Conservation (phyloP, 1,140 invertebrate species). For the Orchesella cincta region DNA sequence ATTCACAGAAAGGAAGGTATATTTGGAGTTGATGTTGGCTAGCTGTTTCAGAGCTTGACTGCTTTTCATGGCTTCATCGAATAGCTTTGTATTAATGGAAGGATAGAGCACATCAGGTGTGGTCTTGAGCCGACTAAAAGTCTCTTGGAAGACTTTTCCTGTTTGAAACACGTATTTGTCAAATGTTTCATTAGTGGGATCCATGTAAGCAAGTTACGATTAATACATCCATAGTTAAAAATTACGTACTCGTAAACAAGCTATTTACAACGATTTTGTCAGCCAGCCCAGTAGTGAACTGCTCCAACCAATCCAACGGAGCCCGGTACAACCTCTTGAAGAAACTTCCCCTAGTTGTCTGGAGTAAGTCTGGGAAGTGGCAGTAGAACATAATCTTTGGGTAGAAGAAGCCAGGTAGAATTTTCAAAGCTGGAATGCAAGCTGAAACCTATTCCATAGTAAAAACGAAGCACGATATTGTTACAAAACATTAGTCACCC, state of each 20-base stretch:
- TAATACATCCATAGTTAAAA: conserved; percentile 27
- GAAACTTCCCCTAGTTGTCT: conserved; percentile 68
- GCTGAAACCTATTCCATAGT: conserved; percentile 67
- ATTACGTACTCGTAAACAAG: conserved; percentile 71
- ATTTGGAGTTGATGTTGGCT: conserved; percentile 57
- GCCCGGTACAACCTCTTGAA: conserved; percentile 80
- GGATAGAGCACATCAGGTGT: conserved; percentile 88
- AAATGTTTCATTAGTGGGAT: too few species aligned
- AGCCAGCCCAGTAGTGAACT: conserved; percentile 79
- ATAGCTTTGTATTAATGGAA: conserved; percentile 79
- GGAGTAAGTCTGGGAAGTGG: conserved; percentile 93
- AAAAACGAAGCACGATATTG: background rate
- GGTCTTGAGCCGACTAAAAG: conserved; percentile 72
- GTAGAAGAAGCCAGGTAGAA: conserved; percentile 65
- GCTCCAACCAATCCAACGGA: conserved; percentile 91
- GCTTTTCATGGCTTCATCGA: conserved; percentile 64
- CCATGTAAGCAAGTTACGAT: too few species aligned
- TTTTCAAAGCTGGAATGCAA: conserved; percentile 78
- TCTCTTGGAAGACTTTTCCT: conserved; percentile 76
- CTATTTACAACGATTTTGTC: conserved; percentile 94
- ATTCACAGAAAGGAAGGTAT: conserved; percentile 90
- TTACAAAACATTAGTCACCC: background rate
- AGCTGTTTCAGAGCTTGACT: conserved; percentile 50
- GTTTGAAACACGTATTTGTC: conserved; percentile 53
- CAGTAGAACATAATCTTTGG: conserved; percentile 88